These are phyloP conservation scores for Archaeoteleia sp. DNA, from an alignment of 2,888 invertebrate genomes.

Conservation along the genomic window DNA sequence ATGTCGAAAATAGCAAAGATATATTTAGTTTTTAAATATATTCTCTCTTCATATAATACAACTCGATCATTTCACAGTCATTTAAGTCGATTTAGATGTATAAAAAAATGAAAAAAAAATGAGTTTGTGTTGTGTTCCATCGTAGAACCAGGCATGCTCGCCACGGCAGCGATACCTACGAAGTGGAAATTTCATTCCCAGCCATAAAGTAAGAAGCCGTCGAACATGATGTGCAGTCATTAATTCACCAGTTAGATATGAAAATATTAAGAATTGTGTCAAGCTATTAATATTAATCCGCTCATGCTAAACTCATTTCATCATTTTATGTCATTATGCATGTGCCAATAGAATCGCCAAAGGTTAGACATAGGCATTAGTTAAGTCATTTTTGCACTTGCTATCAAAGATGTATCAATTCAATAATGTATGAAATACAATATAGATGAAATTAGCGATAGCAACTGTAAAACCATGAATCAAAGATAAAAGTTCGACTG, in stretches of 20 bases:
- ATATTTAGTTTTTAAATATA: not conserved
- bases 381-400: conserved; percentile 6
- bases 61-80: conserved; percentile 9
- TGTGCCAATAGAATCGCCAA: conserved; percentile 11
- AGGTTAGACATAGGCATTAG: not conserved
- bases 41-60: not conserved
- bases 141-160: conserved; percentile 89
- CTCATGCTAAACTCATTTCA: conserved; percentile 20
- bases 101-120: conserved; percentile 39
- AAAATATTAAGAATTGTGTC: conserved; percentile 14
- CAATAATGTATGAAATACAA: too few relatives aligned
- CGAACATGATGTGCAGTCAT: conserved; percentile 28
- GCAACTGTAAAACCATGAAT: conserved; percentile 4
- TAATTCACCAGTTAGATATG: conserved; percentile 37
- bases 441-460: too few relatives aligned
- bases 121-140: conserved; percentile 74
- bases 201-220: conserved; percentile 86
- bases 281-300: conserved; percentile 26
- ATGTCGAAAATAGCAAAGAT: not conserved
- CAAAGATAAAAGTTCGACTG: conserved; percentile 4
- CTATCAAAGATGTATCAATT: not conserved
- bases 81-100: not conserved
- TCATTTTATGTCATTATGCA: conserved; percentile 21
- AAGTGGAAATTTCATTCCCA: conserved; percentile 93
- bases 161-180: conserved; percentile 92